Percentiles rank a stretch among this genome's conserved stretches.
Evolutionary conservation across 35 echinoderm and acorn worm species (phyloP).

Genomic region (Holothuria glaberrima): DNA sequence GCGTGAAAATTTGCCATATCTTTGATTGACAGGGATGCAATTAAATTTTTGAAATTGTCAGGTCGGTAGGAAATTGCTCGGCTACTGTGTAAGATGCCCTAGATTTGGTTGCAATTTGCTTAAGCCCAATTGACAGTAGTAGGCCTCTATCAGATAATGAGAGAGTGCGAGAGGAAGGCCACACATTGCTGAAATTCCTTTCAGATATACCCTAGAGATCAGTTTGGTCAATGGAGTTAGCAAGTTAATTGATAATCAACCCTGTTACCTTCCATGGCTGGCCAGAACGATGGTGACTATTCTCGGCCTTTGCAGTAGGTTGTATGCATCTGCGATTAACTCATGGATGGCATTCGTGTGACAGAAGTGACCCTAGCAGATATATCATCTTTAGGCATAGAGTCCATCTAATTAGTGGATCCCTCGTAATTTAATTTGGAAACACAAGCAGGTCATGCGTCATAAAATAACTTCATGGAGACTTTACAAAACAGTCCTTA

Average conservation of each 20-base stretch:
- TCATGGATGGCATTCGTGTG: background rate
- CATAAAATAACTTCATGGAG: background rate
- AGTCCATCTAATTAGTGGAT: background rate
- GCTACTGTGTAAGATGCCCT: too few relatives aligned
- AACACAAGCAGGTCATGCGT: constrained; percentile 25
- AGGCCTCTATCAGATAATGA: constrained; percentile 36
- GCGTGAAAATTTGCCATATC: too few relatives aligned
- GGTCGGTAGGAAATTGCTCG: too few relatives aligned
- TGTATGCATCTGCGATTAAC: too few relatives aligned
- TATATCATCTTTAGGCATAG: background rate
- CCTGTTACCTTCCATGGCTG: too few relatives aligned
- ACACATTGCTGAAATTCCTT: background rate
- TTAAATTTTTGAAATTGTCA: too few relatives aligned
- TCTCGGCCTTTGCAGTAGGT: too few relatives aligned
- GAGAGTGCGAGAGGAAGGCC: background rate
- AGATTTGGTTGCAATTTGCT: too few relatives aligned
- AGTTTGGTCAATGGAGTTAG: background rate
- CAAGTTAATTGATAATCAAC: too few relatives aligned
- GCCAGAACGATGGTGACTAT: too few relatives aligned
- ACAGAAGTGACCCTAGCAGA: background rate
- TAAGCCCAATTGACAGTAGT: constrained; percentile 15
- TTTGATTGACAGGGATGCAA: too few relatives aligned
- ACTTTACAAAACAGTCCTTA: too few relatives aligned
- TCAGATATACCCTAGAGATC: constrained; percentile 18
- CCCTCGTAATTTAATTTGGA: constrained; percentile 15